These are phyloP conservation scores for Micropoecilia bifurca DNA, from an alignment of 2,797 vertebrate species.

Conservation along the genomic window DNA sequence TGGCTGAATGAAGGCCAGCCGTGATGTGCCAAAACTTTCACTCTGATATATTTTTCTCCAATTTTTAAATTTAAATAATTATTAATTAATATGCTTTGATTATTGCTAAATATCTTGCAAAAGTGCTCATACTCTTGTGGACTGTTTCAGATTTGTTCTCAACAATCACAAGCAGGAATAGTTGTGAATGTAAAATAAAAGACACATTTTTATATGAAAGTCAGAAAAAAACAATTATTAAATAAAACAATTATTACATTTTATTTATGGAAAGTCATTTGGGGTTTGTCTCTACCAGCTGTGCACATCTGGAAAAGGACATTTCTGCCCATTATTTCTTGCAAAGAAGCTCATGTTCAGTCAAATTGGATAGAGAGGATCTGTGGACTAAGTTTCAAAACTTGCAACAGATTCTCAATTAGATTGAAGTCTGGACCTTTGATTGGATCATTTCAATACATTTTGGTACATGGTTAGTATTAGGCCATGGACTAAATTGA, in stretches of 20 bases:
- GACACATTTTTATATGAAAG: not conserved
- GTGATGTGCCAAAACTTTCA: conserved; percentile 39
- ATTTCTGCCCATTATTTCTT: not conserved
- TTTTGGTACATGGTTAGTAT: not conserved
- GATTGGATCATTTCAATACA: not conserved
- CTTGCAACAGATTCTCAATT: not conserved
- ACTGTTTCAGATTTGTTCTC: not conserved
- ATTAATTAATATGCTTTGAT: conserved; percentile 16
- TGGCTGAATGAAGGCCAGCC: conserved; percentile 54
- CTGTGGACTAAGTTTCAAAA: not conserved
- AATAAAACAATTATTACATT: not conserved
- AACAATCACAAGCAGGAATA: not conserved
- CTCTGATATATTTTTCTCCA: conserved; percentile 4
- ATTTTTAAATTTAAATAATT: conserved; percentile 1
- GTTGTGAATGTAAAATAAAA: too few species aligned
- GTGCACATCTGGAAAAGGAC: not conserved
- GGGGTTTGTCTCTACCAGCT: not conserved
- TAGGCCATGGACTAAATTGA: too few species aligned
- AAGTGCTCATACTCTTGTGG: not conserved
- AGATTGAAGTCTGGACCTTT: not conserved
- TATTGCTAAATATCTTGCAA: not conserved
- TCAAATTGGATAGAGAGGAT: not conserved
- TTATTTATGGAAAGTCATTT: not conserved
- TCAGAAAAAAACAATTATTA: not conserved
- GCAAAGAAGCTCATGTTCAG: not conserved